These are phyloP conservation scores for Nothoprocta perdicaria DNA, from an alignment of 2,113 vertebrate species.

Conservation along the genomic window DNA sequence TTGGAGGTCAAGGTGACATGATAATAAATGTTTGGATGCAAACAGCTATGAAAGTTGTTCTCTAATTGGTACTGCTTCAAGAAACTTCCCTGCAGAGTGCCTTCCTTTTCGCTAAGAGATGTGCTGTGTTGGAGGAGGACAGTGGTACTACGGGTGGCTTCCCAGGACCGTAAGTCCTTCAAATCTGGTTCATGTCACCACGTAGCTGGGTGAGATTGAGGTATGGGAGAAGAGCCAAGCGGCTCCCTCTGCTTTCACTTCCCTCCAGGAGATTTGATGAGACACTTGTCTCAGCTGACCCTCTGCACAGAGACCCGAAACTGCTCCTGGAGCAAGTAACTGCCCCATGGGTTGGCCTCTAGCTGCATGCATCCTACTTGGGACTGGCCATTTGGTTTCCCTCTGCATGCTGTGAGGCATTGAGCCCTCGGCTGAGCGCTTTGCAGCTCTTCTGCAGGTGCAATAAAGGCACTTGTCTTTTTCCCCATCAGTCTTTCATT, in stretches of 20 bases:
- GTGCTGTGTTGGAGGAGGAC: constrained; percentile 28
- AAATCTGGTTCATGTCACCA: fast-evolving
- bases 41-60: constrained; percentile 23
- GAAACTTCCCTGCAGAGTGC: background rate
- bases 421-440: background rate
- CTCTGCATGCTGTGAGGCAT: background rate
- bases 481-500: background rate
- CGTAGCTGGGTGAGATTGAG: fast-evolving
- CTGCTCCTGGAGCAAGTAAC: constrained; percentile 15
- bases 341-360: background rate
- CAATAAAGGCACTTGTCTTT: background rate
- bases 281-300: background rate
- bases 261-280: background rate
- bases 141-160: background rate
- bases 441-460: constrained; percentile 48
- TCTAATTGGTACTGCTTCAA: constrained; percentile 10
- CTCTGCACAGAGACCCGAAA: background rate
- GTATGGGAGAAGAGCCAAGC: background rate
- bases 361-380: background rate
- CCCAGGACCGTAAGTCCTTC: background rate
- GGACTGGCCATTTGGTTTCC: background rate
- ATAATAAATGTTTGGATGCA: background rate
- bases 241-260: background rate
- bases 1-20: background rate
- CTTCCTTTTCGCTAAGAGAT: background rate